A percentile compares a stretch with the other conserved stretches of the same genome.
These are phyloP conservation scores for Chinchilla lanigera DNA, from an alignment of 2,113 vertebrate species.

Conservation along the genomic window DNA sequence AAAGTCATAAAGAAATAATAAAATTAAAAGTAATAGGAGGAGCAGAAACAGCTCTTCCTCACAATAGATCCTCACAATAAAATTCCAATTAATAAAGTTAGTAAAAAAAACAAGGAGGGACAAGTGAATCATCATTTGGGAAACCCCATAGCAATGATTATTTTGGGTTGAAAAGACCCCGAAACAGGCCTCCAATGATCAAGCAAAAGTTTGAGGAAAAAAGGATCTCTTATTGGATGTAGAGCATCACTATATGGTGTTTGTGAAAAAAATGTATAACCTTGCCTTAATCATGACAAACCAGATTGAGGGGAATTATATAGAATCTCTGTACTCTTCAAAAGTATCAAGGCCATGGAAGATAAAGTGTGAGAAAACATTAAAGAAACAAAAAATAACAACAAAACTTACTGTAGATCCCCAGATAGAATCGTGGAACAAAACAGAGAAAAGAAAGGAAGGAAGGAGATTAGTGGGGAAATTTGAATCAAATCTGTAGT, in stretches of 20 bases:
- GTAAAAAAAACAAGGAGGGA: not conserved
- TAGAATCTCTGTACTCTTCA: constrained; percentile 15
- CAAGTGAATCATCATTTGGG: not conserved
- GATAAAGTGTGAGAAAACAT: not conserved
- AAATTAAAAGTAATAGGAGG: not conserved
- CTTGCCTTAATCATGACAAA: not conserved
- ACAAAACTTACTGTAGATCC: not conserved
- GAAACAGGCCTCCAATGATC: not conserved
- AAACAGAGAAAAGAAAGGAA: not conserved
- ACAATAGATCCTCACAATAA: not conserved
- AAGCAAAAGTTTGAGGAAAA: not conserved
- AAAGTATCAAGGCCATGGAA: not conserved
- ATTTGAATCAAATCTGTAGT: not conserved
- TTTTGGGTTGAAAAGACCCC: not conserved
- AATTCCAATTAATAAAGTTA: constrained; percentile 1
- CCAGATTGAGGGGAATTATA: not conserved
- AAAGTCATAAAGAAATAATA: constrained; percentile 1
- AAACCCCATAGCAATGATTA: not conserved
- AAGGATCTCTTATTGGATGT: not conserved
- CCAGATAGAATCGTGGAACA: not conserved
- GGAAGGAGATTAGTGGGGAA: not conserved
- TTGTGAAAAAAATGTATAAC: not conserved
- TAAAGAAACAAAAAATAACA: constrained; percentile 5
- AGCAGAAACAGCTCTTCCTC: not conserved
- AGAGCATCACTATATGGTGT: not conserved